These are phyloP conservation scores for Eumerus sabulonum DNA, from an alignment of 2,888 invertebrate genomes.

Conservation along the genomic window DNA sequence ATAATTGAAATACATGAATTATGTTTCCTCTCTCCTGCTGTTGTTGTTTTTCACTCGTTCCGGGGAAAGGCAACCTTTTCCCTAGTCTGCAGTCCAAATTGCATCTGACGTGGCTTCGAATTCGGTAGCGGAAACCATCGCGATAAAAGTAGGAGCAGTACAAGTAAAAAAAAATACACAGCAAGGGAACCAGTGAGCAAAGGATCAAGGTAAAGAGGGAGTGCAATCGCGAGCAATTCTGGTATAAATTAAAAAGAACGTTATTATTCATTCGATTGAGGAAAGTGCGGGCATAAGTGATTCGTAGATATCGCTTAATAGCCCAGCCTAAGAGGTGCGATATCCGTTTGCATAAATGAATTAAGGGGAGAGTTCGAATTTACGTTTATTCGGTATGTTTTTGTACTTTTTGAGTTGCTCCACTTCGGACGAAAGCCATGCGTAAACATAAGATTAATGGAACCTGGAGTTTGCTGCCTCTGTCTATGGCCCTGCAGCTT, in stretches of 20 bases:
- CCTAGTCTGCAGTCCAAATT: constrained; percentile 13
- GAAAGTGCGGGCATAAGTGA: constrained; percentile 63
- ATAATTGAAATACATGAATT: constrained; percentile 67
- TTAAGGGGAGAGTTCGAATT: constrained; percentile 14
- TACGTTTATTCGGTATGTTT: too few relatives aligned
- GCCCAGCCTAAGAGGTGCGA: constrained; percentile 44
- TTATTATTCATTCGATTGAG: constrained; percentile 68
- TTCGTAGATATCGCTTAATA: constrained; percentile 60
- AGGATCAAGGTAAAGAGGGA: background rate
- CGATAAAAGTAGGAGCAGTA: background rate
- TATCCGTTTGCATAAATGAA: constrained; percentile 55
- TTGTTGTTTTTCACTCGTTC: constrained; percentile 30
- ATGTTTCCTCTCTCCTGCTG: constrained; percentile 3
- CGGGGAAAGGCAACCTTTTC: constrained; percentile 11
- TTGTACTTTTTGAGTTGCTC: too few relatives aligned
- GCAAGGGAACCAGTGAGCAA: constrained; percentile 4
- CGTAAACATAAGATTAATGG: too few relatives aligned
- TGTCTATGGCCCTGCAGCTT: too few relatives aligned
- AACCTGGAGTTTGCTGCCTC: too few relatives aligned
- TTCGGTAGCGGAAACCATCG: background rate
- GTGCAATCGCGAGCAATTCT: constrained; percentile 19
- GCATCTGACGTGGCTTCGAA: constrained; percentile 21
- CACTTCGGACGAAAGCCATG: too few relatives aligned
- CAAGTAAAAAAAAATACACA: constrained; percentile 12
- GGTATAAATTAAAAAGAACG: constrained; percentile 59